A percentile compares a stretch with the other conserved stretches of the same genome.
phyloP scores from a whole-genome alignment of 2,888 invertebrate genomes.

The Tanypteryx hageni region DNA sequence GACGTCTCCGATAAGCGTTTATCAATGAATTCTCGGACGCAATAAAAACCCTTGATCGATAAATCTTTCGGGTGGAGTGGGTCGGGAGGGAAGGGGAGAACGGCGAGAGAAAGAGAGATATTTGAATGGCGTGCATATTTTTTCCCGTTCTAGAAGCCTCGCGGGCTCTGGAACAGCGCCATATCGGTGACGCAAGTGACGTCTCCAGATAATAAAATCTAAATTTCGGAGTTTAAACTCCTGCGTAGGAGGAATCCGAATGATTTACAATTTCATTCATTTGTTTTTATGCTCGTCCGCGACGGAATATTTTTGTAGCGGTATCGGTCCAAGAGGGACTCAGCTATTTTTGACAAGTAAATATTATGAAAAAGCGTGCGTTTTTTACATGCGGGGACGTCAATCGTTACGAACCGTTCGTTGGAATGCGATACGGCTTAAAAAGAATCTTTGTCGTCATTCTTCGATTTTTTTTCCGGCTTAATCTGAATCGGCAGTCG shows the following conservation, averaged over 20 bases:
- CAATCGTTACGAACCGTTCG: too few species aligned
- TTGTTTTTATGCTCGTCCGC: not conserved
- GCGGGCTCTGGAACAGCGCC: not conserved
- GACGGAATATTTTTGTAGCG: not conserved
- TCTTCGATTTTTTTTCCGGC: too few species aligned
- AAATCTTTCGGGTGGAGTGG: not conserved
- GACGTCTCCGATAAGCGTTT: not conserved
- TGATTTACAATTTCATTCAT: not conserved
- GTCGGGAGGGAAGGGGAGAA: not conserved
- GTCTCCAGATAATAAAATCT: not conserved
- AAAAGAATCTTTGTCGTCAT: too few species aligned
- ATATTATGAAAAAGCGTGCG: not conserved
- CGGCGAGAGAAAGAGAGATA: not conserved
- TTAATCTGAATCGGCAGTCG: too few species aligned
- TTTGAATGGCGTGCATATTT: not conserved
- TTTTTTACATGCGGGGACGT: not conserved
- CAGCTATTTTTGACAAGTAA: not conserved
- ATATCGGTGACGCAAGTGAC: slow-evolving; percentile 18
- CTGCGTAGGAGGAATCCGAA: not conserved
- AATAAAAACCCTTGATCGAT: not conserved
- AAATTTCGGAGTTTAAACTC: not conserved
- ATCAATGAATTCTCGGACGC: not conserved
- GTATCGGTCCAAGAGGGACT: not conserved
- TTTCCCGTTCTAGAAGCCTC: not conserved
- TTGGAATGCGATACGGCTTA: too few species aligned